Evolutionary conservation across 1,140 invertebrate genomes (phyloP), one percentile per base, ranked within the genome.

Genomic region (Condylostylus longicornis): DNA sequence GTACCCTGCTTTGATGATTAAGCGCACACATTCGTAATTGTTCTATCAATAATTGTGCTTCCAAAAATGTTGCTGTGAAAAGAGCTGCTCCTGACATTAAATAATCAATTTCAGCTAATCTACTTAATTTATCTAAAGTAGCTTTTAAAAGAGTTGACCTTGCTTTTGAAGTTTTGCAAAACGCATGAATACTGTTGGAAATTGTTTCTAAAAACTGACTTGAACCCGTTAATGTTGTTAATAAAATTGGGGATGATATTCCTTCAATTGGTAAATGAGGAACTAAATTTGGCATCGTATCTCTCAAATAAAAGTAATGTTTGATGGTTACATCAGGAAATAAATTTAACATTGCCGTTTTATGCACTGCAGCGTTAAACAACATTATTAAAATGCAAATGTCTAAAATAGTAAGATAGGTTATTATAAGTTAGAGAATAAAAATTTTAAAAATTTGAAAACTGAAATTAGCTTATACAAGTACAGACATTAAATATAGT

Each of bases 221-320:
- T 37, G 69, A 64, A 44, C 63, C 62, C 33, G 50, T 50, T 5
- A 49, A 48, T 6, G 47, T 47, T 2, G 42, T 43, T 6, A 57
- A 14, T 2, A 44, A 43, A 6, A 58, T 46, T 7, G 45, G 38
- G 13, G 17, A 52, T 3, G 57, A 57, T 5, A 50, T 52, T 1
- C 53, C 52, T 53, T 72, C 69, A 33, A 87, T 80, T 49, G 77
- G 74, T 38, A 94, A 64, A 40, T 75, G 67, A 0, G 93, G 90
- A 17, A 96, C 87, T n/a, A 95, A 66, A 49, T 84, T 70, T 3
- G 90, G 88, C 73, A 95, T 81, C 1, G 87, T 91, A 54, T 93
- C 88, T 10, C 87, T 66, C n/a, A 97, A 66, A 62, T 95, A 98
- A 8, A 78, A 75, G 64, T 98, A 98, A 64, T 98, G 94, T 32